Base-by-base conservation (phyloP, 2,888 invertebrate species). In the Epinotia demarniana region DNA sequence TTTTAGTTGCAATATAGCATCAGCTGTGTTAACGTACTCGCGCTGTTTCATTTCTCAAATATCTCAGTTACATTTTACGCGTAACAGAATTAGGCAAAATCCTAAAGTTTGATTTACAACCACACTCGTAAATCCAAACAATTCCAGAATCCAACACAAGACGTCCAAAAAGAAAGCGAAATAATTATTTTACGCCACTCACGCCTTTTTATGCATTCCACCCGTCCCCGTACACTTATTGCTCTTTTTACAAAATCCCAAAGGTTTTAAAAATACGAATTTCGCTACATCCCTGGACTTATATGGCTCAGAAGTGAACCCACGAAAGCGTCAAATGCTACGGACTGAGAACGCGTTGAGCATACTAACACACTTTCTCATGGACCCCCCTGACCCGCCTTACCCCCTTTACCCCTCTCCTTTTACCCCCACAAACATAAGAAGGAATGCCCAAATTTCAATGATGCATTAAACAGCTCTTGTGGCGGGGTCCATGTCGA, bases 391-490 rank as follows among this genome's bases (percentile, higher is more conserved):
- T 46, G 46, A 73, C 76, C 78, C 79, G 73, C 75, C 71, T 67
- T 62, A 18, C 64, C 72, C 60, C 70, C 67, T 23, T 57, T 57
- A 46, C 43, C 66, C 73, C 67, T 57, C 39, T 39, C 39, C 4
- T 39, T 39, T 53, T 3, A 18, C 69, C 62, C 72, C 62, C 68
- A n/a, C 33, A n/a, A 64, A 78, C 72, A 77, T 81, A 77, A 81
- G 79, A 75, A 82, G 80, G 77, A 82, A 81, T 78, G 75, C 72
- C 80, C 76, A 81, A 81, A 82, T 83, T 82, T 81, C 83, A 84
- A 82, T 82, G 83, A 82, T 81, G 80, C 82, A 82, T 84, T 84
- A 80, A 83, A 80, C 79, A 79, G 79, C 79, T 67, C 66, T 66
- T 66, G 71, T 55, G 75, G 49, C 49, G 69, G 64, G 70, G 62